Base-by-base conservation (phyloP, 2,113 vertebrate genomes). In the Apodemus speciosus region DNA sequence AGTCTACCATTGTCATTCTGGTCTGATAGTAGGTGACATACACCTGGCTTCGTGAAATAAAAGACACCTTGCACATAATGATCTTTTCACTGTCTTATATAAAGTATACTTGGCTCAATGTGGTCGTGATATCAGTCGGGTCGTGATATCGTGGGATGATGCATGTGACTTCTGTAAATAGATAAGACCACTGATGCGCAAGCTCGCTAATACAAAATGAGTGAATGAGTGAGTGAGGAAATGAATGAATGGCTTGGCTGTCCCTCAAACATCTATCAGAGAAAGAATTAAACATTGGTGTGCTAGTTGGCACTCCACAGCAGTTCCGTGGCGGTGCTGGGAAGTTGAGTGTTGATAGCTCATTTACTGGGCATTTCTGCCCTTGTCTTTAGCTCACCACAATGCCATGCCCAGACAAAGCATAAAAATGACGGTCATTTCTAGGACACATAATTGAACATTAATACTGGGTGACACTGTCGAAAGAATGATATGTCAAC, bases 371-470 rank as follows among this genome's bases (percentile, higher is more conserved):
- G 97, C 97, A 97, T 96, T 97, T 97, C 96, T 98, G 97, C 96
- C 98, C 98, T 98, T 97, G 98, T 98, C 97, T 96, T 84, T 97
- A 95, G 46, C 97, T 98, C 97, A 97, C 97, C 21, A 64, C 94
- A 3, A 94, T 89, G 97, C 98, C 97, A 94, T 3, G 88, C 69
- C 51, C 38, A 40, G 97, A 98, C 98, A 98, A 96, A 81, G 95
- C 88, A 85, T 92, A 90, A 96, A 98, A 97, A 96, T 97, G 23
- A 97, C 97, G 98, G 98, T 98, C 98, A 95, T 98, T 98, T 98
- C 98, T 98, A 98, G 98, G 98, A 98, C 98, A 98, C 97, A 98
- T 98, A 98, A 98, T 98, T 98, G 98, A 98, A 98, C 98, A 96
- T 98, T 98, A 98, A 98, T 98, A 98, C 98, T 98, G 96, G 40